Evolutionary conservation across 1,140 invertebrate genomes (phyloP), one percentile per base, ranked within the genome.

Genomic region (Cecropterus lyciades): DNA sequence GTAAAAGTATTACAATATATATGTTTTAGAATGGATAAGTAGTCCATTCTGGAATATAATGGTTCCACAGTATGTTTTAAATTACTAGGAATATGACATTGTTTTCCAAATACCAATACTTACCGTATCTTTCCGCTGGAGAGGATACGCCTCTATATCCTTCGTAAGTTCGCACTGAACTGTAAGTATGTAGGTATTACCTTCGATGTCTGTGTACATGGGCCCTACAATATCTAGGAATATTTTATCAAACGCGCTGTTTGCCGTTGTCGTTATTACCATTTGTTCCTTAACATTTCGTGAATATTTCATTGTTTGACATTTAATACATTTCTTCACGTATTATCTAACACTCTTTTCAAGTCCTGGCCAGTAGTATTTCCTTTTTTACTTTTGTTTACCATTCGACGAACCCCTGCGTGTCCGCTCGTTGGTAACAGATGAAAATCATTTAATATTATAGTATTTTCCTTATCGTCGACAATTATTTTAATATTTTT

Each of bases 401-500:
- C n/a, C n/a, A n/a, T n/a, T n/a, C n/a, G n/a, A n/a, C n/a, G n/a
- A n/a, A n/a, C n/a, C n/a, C n/a, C n/a, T n/a, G n/a, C n/a, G n/a
- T n/a, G n/a, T n/a, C n/a, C n/a, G n/a, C n/a, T n/a, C 2, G 37
- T 43, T 13, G 53, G 53, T 10, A 56, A 7, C 1, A 56, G 4
- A 43, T 56, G 53, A 13, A 43, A 56, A 40, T 56, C 53, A n/a
- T 56, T 24, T n/a, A n/a, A n/a, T n/a, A n/a, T n/a, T n/a, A n/a
- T n/a, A n/a, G n/a, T n/a, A n/a, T n/a, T n/a, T n/a, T n/a, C n/a
- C n/a, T n/a, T n/a, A n/a, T n/a, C n/a, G n/a, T n/a, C n/a, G n/a
- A n/a, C n/a, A 24, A 24, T 56, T 16, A 56, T 11, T n/a, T 43
- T 56, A 14, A 42, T n/a, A 6, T 43, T 56, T 14, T 56, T 37